Percentiles rank a stretch among this genome's conserved stretches.
phyloP scores from a whole-genome alignment of 2,888 invertebrate genomes.

The Pterostichus niger region DNA sequence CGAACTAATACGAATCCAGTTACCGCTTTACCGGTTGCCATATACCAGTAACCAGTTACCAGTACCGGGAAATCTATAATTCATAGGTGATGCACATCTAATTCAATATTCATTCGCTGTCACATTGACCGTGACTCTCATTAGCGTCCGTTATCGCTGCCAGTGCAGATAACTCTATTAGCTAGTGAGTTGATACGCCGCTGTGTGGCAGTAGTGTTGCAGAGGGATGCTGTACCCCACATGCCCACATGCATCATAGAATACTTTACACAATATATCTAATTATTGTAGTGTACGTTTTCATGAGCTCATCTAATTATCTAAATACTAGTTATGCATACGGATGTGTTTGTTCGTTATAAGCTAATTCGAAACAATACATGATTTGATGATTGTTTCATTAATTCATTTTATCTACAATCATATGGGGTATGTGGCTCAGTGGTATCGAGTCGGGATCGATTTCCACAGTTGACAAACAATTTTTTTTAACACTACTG shows the following conservation, averaged over 20 bases:
- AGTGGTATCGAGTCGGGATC: no score
- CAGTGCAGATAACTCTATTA: conserved; percentile 59
- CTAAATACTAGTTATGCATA: conserved; percentile 18
- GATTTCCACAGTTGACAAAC: no score
- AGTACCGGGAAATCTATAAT: conserved; percentile 60
- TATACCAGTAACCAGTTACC: neutral
- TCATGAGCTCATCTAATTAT: conserved; percentile 4
- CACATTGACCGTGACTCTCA: conserved; percentile 62
- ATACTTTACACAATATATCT: neutral
- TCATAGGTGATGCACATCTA: conserved; percentile 65
- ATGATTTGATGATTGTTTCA: no score
- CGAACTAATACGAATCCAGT: neutral
- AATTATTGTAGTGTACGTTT: neutral
- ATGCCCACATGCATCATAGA: neutral
- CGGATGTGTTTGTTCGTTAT: neutral
- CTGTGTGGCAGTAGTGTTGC: no score
- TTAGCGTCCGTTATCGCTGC: conserved; percentile 57
- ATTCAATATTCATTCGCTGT: conserved; percentile 62
- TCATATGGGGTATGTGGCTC: no score
- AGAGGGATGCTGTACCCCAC: neutral
- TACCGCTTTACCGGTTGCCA: neutral
- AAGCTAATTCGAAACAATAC: no score
- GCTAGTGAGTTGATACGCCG: neutral
- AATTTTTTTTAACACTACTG: no score
- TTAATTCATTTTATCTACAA: no score